phyloP scores from a whole-genome alignment of 2,113 vertebrate species.

The Dermatemys mawii region DNA sequence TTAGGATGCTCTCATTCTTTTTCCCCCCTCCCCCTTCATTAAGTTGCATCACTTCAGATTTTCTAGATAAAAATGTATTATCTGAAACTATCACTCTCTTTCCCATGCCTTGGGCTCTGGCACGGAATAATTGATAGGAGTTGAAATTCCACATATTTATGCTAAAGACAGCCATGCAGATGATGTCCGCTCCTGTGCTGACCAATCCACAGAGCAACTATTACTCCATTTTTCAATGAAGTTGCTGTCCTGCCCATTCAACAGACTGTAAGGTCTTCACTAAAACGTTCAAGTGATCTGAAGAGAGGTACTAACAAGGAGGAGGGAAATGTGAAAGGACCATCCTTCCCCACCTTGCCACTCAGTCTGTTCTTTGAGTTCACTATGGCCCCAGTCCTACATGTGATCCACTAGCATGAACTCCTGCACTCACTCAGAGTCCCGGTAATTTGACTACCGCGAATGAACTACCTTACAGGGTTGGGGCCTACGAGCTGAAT shows the following conservation, averaged over 20 bases:
- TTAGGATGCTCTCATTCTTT: not conserved
- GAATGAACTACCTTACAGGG: not conserved
- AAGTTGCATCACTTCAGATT: not conserved
- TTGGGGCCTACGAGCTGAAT: not conserved
- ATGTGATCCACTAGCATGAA: not conserved
- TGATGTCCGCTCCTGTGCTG: slow-evolving; percentile 22
- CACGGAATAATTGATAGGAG: slow-evolving; percentile 39
- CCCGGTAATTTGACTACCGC: not conserved
- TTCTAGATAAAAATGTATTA: slow-evolving; percentile 1
- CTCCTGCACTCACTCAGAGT: not conserved
- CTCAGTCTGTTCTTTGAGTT: slow-evolving; percentile 44
- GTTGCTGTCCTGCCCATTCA: slow-evolving; percentile 41
- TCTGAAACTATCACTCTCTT: not conserved
- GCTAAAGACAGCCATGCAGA: slow-evolving; percentile 49
- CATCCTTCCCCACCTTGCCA: not conserved
- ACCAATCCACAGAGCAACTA: slow-evolving; percentile 38
- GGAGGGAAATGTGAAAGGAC: not conserved
- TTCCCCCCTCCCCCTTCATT: not conserved
- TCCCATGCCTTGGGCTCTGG: not conserved
- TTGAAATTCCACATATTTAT: not conserved
- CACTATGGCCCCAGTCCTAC: not conserved
- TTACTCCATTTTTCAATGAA: slow-evolving; percentile 61
- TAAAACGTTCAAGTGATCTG: slow-evolving; percentile 24
- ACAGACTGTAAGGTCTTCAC: slow-evolving; percentile 38
- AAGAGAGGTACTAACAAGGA: slow-evolving; percentile 65